Evolutionary conservation across 2,888 invertebrate species (phyloP).

Genomic region (Mesorhabditis sp.): DNA sequence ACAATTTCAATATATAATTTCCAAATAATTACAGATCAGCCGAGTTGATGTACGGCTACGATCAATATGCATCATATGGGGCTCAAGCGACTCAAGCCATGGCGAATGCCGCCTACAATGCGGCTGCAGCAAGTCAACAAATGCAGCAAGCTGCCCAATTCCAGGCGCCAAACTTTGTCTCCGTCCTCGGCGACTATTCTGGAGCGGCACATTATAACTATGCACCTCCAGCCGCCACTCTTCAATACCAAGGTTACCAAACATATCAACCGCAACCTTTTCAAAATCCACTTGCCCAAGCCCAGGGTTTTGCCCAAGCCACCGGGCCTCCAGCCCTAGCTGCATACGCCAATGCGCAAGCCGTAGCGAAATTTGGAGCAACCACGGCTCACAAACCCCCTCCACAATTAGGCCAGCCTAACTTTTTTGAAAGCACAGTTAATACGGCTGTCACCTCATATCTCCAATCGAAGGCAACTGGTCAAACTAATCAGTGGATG

Average conservation of each 20-base stretch:
- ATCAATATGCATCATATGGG: not conserved
- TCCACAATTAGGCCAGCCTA: not conserved
- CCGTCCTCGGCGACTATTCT: not conserved
- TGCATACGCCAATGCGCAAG: not conserved
- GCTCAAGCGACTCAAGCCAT: not conserved
- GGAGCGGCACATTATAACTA: not conserved
- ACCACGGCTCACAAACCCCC: not conserved
- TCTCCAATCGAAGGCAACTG: slow-evolving; percentile 73
- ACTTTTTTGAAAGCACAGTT: slow-evolving; percentile 83
- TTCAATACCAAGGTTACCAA: not conserved
- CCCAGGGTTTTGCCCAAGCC: not conserved
- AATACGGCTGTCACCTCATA: slow-evolving; percentile 93
- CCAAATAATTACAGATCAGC: no score
- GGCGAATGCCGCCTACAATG: not conserved
- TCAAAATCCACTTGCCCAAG: no score
- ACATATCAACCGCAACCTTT: no score
- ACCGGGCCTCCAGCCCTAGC: not conserved
- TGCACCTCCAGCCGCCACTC: not conserved
- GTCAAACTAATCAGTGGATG: slow-evolving; percentile 13
- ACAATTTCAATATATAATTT: no score
- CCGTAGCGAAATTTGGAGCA: not conserved
- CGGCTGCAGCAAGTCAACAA: not conserved
- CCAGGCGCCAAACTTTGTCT: not conserved
- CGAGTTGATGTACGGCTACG: not conserved
- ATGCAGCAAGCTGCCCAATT: not conserved